Evolutionary conservation across 2,888 invertebrate species (phyloP).

Genomic region (Cantharis rustica): DNA sequence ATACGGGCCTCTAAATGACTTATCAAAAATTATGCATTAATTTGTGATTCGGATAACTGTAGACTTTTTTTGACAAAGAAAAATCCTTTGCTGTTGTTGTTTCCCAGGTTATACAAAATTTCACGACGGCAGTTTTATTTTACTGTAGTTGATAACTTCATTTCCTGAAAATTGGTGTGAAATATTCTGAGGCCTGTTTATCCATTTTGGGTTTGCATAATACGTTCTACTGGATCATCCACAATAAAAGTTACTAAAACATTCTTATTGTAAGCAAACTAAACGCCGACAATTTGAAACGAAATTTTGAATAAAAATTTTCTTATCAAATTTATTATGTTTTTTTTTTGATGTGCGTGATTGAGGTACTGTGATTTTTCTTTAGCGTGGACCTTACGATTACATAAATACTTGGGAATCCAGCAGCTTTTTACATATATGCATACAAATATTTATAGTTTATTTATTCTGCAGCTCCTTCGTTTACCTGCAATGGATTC

Average conservation of each 20-base stretch:
- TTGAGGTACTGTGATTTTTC: background rate
- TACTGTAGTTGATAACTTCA: background rate
- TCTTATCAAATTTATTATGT: background rate
- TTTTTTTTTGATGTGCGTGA: background rate
- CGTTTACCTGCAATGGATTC: slow-evolving; percentile 59
- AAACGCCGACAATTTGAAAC: background rate
- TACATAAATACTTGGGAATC: slow-evolving; percentile 11
- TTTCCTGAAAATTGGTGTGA: background rate
- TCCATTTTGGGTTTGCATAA: background rate
- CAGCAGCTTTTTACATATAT: slow-evolving; percentile 7
- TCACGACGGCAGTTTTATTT: background rate
- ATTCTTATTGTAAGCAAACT: background rate
- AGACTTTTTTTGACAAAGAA: background rate
- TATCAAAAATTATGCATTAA: slow-evolving; percentile 35
- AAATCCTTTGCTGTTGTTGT: background rate
- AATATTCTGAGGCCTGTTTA: background rate
- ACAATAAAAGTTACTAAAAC: background rate
- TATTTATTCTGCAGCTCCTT: slow-evolving; percentile 36
- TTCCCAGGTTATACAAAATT: slow-evolving; percentile 6
- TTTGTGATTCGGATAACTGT: background rate
- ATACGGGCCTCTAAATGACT: slow-evolving; percentile 49
- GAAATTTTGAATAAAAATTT: background rate
- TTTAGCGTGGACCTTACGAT: background rate
- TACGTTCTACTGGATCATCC: background rate
- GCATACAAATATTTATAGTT: slow-evolving; percentile 19